phyloP scores from a whole-genome alignment of 2,797 vertebrate species.

The Picus viridis region DNA sequence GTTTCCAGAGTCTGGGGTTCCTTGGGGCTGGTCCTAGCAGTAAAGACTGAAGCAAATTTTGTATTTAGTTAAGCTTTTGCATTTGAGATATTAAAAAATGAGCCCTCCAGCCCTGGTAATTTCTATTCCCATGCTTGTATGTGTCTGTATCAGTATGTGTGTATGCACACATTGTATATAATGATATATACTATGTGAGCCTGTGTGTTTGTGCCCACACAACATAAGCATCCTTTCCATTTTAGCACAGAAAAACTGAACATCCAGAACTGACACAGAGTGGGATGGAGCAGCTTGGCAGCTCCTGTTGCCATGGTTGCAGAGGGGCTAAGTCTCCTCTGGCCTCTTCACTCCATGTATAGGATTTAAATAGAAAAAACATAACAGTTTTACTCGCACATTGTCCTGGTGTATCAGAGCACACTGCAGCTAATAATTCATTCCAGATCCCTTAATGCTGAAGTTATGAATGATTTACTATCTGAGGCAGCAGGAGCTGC shows the following conservation, averaged over 20 bases:
- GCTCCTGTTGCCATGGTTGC: not conserved
- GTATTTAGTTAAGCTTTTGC: not conserved
- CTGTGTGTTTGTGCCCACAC: not conserved
- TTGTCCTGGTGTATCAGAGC: not conserved
- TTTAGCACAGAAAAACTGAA: not conserved
- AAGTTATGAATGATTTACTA: slow-evolving; percentile 22
- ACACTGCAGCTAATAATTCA: slow-evolving; percentile 17
- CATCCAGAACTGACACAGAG: not conserved
- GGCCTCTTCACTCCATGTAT: not conserved
- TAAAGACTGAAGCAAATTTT: not conserved
- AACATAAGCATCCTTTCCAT: not conserved
- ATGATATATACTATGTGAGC: not conserved
- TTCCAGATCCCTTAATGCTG: slow-evolving; percentile 21
- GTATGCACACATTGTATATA: not conserved
- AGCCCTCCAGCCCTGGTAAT: not conserved
- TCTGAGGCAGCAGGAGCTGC: not conserved
- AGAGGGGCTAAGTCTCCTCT: not conserved
- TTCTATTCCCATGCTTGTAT: not conserved
- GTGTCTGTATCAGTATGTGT: not conserved
- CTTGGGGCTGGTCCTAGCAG: too few species aligned
- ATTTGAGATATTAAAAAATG: not conserved
- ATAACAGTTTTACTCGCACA: not conserved
- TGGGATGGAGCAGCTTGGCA: not conserved
- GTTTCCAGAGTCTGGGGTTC: too few species aligned
- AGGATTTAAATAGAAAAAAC: slow-evolving; percentile 23